phyloP scores from a whole-genome alignment of 2,888 invertebrate species.

The Cybosia mesomella region DNA sequence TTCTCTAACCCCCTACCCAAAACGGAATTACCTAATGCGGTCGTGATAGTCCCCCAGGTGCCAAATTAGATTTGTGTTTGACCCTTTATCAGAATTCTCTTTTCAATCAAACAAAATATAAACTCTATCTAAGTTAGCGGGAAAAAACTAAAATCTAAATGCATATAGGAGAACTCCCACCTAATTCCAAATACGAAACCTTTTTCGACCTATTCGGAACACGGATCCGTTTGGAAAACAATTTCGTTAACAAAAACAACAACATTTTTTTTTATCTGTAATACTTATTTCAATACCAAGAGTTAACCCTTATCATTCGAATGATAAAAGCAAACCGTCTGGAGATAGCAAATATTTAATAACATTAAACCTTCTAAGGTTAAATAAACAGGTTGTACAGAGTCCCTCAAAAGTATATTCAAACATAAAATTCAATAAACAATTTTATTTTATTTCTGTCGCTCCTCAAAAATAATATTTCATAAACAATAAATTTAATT shows the following conservation, averaged over 20 bases:
- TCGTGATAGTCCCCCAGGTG: too few species aligned
- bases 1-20: too few species aligned
- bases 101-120: too few species aligned
- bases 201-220: neutral
- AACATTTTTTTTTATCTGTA: neutral
- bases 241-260: slow-evolving; percentile 2
- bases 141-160: neutral
- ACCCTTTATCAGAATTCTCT: too few species aligned
- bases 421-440: too few species aligned
- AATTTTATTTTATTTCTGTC: too few species aligned
- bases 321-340: slow-evolving; percentile 8
- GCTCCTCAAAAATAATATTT: too few species aligned
- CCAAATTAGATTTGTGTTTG: too few species aligned
- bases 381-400: neutral
- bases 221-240: slow-evolving; percentile 8
- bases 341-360: neutral
- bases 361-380: neutral
- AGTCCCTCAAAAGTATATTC: neutral
- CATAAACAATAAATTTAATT: too few species aligned
- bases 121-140: too few species aligned
- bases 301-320: slow-evolving; percentile 15
- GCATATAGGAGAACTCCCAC: neutral
- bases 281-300: slow-evolving; percentile 8
- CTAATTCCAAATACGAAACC: neutral
- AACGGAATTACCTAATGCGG: too few species aligned